phyloP scores from a whole-genome alignment of 2,797 vertebrate species.

The Sebastes variabilis region DNA sequence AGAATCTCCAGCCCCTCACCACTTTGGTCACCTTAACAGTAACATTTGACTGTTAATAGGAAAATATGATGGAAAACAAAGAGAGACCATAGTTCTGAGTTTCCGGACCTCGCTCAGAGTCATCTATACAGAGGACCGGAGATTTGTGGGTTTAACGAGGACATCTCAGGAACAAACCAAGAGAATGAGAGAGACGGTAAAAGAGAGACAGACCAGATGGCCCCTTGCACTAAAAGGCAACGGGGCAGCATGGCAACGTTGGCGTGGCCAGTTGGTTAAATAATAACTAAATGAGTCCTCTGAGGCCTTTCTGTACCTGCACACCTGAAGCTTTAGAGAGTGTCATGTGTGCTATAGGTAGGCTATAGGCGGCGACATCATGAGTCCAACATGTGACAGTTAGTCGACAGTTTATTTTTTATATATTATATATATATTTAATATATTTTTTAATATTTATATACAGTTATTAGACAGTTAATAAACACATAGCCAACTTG shows the following conservation, averaged over 20 bases:
- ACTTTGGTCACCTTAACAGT: not conserved
- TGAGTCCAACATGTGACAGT: not conserved
- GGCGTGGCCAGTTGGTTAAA: conserved; percentile 55
- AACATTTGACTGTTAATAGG: not conserved
- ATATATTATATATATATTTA: no score
- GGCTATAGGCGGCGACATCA: not conserved
- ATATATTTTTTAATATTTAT: no score
- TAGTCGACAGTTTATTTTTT: not conserved
- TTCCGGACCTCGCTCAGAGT: not conserved
- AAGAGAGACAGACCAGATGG: conserved; percentile 63
- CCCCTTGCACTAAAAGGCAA: conserved; percentile 21
- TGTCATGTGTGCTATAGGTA: not conserved
- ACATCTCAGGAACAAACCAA: not conserved
- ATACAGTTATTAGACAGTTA: no score
- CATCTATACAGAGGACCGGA: not conserved
- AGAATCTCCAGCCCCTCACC: no score
- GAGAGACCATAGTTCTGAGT: not conserved
- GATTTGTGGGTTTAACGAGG: conserved; percentile 25
- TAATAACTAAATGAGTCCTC: conserved; percentile 57
- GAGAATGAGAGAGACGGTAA: not conserved
- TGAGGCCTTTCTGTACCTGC: conserved; percentile 12
- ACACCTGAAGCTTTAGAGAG: conserved; percentile 13
- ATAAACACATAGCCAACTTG: not conserved
- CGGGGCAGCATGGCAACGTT: conserved; percentile 22
- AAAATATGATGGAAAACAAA: not conserved